Base-by-base conservation (phyloP, 2,888 invertebrate species). In the Pachliopta kotzebuea region DNA sequence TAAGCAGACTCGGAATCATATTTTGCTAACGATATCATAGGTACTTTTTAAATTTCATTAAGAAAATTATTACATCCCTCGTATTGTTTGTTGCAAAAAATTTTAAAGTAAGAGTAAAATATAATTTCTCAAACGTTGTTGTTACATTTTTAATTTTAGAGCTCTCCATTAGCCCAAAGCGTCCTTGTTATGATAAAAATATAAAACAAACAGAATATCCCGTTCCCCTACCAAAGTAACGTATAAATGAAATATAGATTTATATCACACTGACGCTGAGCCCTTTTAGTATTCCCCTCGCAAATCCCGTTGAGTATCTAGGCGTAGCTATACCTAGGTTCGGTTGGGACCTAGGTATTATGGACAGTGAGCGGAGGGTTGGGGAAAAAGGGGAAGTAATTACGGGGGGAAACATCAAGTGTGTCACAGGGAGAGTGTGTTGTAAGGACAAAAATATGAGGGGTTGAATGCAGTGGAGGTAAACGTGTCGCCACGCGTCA, bases 351-450 rank as follows among this genome's bases (percentile, higher is more conserved):
- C 87, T 88, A 87, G 88, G 84, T 78, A 82, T 74, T 78, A 78
- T 72, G 76, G 79, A 73, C 78, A 76, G 72, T 78, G 74, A 78
- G 71, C 79, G 73, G 69, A 73, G 77, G 78, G 70, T 71, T 68
- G 71, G 73, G 72, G 73, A 67, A 68, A 67, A 71, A 76, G 78
- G 83, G 84, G 86, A 83, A 85, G 86, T 88, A 88, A 90, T 90
- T 86, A 87, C 80, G 76, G 71, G 80, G 85, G 86, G 85, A 85
- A 83, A 83, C 85, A 86, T 88, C 88, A 88, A 90, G 90, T 90
- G 86, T 90, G 90, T 90, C 90, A 89, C 80, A 83, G 86, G 86
- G 86, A 81, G 86, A 86, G 84, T 85, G 85, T 87, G 84, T 84
- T 86, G 85, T 83, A 85, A 86, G 88, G 85, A 87, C 85, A 90